Evolutionary conservation across 2,888 invertebrate species (phyloP), one percentile per base, ranked within the genome.

Genomic region (Polydrusus tereticollis): DNA sequence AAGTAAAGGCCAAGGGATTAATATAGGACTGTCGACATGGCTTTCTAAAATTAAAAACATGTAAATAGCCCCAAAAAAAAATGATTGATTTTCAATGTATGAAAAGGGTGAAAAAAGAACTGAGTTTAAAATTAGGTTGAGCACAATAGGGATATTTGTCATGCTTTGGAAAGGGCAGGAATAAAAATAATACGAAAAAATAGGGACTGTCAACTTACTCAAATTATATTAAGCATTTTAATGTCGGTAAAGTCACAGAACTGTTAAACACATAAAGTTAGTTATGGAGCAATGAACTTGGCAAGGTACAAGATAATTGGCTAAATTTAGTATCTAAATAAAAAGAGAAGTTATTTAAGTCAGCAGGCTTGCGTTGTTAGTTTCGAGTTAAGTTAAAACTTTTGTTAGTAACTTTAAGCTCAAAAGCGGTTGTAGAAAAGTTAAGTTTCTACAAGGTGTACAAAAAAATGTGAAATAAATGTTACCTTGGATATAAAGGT

Each of bases 401-500:
- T 26, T 26, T 26, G 3, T 5, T 5, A 26, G 4, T 26, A 26
- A 26, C 4, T 26, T 26, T 5, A 26, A 26, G 3, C 7, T 5
- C 7, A 26, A 5, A 7, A 7, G 7, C 26, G 26, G n/a, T n/a
- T n/a, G n/a, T n/a, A n/a, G n/a, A n/a, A n/a, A n/a, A n/a, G 26
- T 26, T 26, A 5, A 5, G 7, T 26, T 26, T 26, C 4, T 26
- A 3, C 26, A 26, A 3, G 26, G 26, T 26, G 7, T 26, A 26
- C 26, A 26, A 5, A 26, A 26, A 26, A 3, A 26, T 7, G 26
- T 26, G 8, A 5, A 38, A 12, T 26, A 5, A 26, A 7, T 26
- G 3, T 80, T 86, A 91, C 91, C 91, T 89, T 77, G 93, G 93
- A 85, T 93, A 93, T 69, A 93, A 88, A 16, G 93, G 93, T 65